phyloP scores from a whole-genome alignment of 2,888 invertebrate genomes.

The Netelia melanura region DNA sequence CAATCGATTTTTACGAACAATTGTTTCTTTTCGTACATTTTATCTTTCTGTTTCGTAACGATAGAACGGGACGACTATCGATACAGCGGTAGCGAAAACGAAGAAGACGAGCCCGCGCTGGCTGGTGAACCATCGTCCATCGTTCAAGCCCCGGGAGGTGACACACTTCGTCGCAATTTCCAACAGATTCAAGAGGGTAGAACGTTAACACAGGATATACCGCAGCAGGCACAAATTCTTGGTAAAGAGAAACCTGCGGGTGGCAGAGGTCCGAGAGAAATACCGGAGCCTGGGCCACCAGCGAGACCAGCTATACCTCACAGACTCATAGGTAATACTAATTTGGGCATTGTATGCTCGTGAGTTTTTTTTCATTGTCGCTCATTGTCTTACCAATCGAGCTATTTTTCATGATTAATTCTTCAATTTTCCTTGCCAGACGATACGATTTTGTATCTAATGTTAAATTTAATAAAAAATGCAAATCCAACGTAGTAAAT shows the following conservation, averaged over 20 bases:
- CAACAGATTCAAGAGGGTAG: slow-evolving; percentile 97
- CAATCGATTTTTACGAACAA: slow-evolving; percentile 1
- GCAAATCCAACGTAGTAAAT: no score
- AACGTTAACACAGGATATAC: slow-evolving; percentile 87
- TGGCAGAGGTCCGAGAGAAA: slow-evolving; percentile 83
- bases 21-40: slow-evolving; percentile 6
- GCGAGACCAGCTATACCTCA: slow-evolving; percentile 95
- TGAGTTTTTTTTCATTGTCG: neutral
- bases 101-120: slow-evolving; percentile 96
- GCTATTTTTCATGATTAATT: no score
- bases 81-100: slow-evolving; percentile 98
- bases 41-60: slow-evolving; percentile 29
- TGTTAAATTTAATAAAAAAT: no score
- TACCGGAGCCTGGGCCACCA: slow-evolving; percentile 94
- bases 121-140: slow-evolving; percentile 98
- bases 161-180: slow-evolving; percentile 98
- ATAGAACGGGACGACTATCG: slow-evolving; percentile 86
- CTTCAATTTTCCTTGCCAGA: no score
- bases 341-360: neutral
- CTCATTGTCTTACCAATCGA: neutral
- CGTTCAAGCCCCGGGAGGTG: slow-evolving; percentile 95
- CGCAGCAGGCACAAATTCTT: slow-evolving; percentile 79
- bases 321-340: slow-evolving; percentile 90
- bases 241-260: slow-evolving; percentile 80
- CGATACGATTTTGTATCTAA: no score